Base-by-base conservation (phyloP, 2,113 vertebrate species). In the Pelvicachromis taeniatus region DNA sequence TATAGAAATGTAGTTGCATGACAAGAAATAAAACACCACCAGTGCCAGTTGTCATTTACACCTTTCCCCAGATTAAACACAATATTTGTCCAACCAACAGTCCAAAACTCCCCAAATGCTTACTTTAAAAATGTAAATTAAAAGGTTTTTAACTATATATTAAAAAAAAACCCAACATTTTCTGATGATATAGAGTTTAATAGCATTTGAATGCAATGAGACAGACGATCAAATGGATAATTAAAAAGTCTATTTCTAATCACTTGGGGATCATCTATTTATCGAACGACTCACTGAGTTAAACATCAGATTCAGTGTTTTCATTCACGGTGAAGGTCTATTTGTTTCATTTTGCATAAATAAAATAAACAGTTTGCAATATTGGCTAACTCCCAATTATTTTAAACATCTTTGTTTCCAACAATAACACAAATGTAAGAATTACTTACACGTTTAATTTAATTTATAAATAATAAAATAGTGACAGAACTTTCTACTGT, bases 141-240 rank as follows among this genome's bases (percentile, higher is more conserved):
- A 19, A 61, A 61, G 0, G 31, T 11, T 63, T 35, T 63, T 63
- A 6, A 19, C n/a, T 63, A 63, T 29, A n/a, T n/a, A 29, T 29
- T 31, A 1, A 1, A 3, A 14, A 26, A 14, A 26, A 6, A 1
- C 3, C 4, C 6, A 16, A 7, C 6, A 16, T 14, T 9, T 31
- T 59, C 16, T 31, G 56, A 17, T 31, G 26, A 31, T 31, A 29
- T 16, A 58, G 23, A 58, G 13, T 58, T 58, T 29, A 58, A 58
- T 58, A 29, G 13, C 13, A 11, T 4, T 19, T 33, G 29, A 61
- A 33, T 11, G 12, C 31, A 19, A 12, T 63, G 17, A 61, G 31
- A n/a, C 59, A 16, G 5, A 48, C 6, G 13, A 50, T 50, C 48
- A 50, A 17, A 50, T 50, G 17, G 16, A 17, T 17, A 17, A 50